Evolutionary conservation across 1,140 invertebrate genomes (phyloP), one percentile per base, ranked within the genome.

Genomic region (Galendromus occidentalis): DNA sequence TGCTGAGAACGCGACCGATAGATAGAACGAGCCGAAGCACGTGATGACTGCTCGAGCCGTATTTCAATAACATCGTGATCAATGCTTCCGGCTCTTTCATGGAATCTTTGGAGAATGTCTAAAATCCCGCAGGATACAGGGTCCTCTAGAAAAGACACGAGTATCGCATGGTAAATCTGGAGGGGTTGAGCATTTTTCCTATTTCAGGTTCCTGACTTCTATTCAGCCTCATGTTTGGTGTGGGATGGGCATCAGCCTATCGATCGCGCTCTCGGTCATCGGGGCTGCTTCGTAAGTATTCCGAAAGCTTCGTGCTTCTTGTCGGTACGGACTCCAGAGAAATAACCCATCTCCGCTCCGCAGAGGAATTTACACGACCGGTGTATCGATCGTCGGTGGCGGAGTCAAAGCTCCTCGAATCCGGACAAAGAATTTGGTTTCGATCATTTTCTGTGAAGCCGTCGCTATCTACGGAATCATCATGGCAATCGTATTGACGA

Each of bases 381-480:
- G 95, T 67, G 84, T 86, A 6, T 95, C 90, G 73, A 98, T 99
- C 74, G 79, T 98, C 59, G 95, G 95, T 65, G 95, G 87, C 69
- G 95, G 95, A 74, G 94, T 99, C 0, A 97, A 97, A 79, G 91
- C 94, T 20, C 95, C 95, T 5, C 80, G 95, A 71, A 99, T 99
- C 74, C 92, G 97, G 78, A 99, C 95, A 55, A 98, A 98, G 78
- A 99, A 99, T 79, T 83, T 99, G 70, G 95, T 99, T 72, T 96
- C 91, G 64, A 93, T 98, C 73, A 97, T 98, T 76, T 97, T 98
- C 80, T 98, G 93, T 76, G 93, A 98, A 79, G 93, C 93, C 71
- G 93, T 98, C 0, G 93, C 93, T 65, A 98, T 98, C 77, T 98
- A 97, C 76, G 93, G 93, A n/a, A 82, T 98, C 25, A 97, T 97